Conservation (phyloP, 2,888 invertebrate species). For the Drosophila recens region DNA sequence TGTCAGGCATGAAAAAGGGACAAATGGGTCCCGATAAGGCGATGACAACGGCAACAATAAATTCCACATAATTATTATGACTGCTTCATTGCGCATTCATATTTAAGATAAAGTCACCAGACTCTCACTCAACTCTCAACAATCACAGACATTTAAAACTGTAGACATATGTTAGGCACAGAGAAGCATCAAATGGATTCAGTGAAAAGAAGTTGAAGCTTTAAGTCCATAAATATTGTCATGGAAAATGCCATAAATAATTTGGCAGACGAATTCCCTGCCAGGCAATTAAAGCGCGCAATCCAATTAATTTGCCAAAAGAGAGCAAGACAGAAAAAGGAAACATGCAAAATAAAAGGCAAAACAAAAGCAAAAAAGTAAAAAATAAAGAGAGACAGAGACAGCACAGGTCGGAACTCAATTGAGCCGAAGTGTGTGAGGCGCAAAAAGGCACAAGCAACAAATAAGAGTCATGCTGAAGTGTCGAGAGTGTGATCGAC, state of each 20-base stretch:
- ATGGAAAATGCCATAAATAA: conserved; percentile 54
- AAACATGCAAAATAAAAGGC: conserved; percentile 33
- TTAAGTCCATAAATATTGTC: conserved; percentile 31
- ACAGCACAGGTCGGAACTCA: conserved; percentile 57
- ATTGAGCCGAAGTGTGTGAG: conserved; percentile 59
- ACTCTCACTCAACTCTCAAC: not conserved
- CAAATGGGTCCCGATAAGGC: conserved; percentile 44
- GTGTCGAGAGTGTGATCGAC: conserved; percentile 18
- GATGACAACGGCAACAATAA: conserved; percentile 29
- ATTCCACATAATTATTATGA: conserved; percentile 51
- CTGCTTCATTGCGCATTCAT: conserved; percentile 35
- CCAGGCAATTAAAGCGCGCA: conserved; percentile 63
- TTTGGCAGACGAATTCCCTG: conserved; percentile 45
- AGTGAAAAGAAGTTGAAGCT: conserved; percentile 26
- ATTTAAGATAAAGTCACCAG: conserved; percentile 37
- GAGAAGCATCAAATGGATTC: conserved; percentile 11
- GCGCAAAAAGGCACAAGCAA: conserved; percentile 34
- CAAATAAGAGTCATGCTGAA: conserved; percentile 27
- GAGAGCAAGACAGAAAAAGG: conserved; percentile 10
- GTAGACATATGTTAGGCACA: conserved; percentile 30
- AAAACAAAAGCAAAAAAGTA: not conserved
- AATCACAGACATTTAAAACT: conserved; percentile 1
- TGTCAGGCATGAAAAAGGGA: conserved; percentile 43
- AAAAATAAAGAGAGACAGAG: conserved; percentile 19
- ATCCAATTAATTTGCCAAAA: conserved; percentile 67